phyloP scores from a whole-genome alignment of 23 tunicate species.

The Corella eumyota region DNA sequence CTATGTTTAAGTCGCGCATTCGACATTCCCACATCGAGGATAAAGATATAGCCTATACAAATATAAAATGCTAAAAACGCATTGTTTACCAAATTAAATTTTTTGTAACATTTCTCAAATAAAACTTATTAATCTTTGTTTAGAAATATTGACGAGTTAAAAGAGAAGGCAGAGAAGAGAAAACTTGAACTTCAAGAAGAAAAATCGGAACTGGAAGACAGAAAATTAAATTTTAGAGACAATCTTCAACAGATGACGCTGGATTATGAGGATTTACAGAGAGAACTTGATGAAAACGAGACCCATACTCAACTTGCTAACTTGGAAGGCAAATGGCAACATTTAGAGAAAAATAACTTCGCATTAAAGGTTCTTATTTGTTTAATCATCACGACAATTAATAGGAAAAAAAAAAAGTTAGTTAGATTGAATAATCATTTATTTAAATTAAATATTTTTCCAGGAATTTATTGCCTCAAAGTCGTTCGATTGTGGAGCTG shows the following conservation, averaged over 20 bases:
- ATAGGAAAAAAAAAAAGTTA: not conserved
- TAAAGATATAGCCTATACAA: no score
- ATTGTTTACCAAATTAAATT: no score
- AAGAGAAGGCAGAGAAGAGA: slow-evolving; percentile 30
- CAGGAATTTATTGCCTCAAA: slow-evolving; percentile 60
- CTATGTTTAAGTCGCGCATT: no score
- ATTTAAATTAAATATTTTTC: slow-evolving; percentile 1
- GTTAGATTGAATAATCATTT: not conserved
- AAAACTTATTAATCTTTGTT: not conserved
- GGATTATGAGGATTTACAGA: slow-evolving; percentile 30
- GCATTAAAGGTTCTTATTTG: slow-evolving; percentile 46
- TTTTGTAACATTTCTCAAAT: not conserved
- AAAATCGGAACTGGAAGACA: slow-evolving; percentile 31
- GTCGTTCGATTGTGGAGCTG: slow-evolving; percentile 46
- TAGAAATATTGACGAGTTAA: slow-evolving; percentile 45
- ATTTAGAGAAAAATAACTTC: slow-evolving; percentile 81
- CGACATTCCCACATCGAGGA: no score
- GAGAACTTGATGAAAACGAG: slow-evolving; percentile 59
- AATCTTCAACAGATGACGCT: slow-evolving; percentile 20
- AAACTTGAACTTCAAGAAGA: slow-evolving; percentile 51
- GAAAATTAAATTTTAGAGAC: slow-evolving; percentile 17
- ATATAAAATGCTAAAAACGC: no score
- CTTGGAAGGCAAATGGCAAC: slow-evolving; percentile 74
- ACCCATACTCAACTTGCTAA: slow-evolving; percentile 71
- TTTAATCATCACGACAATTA: no score